Percentiles rank a stretch among this genome's conserved stretches.
Evolutionary conservation across 2,888 invertebrate genomes (phyloP).

Genomic region (Gisinianus flammeolus): DNA sequence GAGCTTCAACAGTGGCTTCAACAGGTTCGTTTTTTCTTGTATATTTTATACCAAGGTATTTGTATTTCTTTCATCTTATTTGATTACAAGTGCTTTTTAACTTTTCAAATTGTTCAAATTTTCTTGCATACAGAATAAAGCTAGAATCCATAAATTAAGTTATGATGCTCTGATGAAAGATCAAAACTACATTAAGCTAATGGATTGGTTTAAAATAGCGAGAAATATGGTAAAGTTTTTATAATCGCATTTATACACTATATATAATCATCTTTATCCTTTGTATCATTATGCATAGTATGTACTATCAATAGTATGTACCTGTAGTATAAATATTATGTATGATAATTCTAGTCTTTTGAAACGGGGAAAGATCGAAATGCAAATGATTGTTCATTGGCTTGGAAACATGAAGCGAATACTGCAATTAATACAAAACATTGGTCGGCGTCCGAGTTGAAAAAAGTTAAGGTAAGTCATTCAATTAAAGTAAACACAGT

Average conservation of each 20-base stretch:
- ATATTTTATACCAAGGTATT: not conserved
- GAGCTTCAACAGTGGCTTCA: not conserved
- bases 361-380: conserved; percentile 49
- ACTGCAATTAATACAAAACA: not conserved
- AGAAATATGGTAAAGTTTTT: conserved; percentile 42
- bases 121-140: no score
- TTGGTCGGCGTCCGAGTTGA: not conserved
- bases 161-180: conserved; percentile 44
- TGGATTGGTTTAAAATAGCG: conserved; percentile 49
- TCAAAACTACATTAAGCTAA: conserved; percentile 9
- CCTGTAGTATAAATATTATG: no score
- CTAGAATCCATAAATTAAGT: conserved; percentile 20
- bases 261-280: not conserved
- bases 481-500: no score
- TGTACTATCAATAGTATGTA: no score
- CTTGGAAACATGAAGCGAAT: not conserved
- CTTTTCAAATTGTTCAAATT: no score
- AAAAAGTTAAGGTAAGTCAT: not conserved
- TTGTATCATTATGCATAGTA: no score
- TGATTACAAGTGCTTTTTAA: no score
- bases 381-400: conserved; percentile 45
- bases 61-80: not conserved
- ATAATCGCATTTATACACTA: not conserved
- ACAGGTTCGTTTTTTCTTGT: not conserved
- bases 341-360: conserved; percentile 44